phyloP scores from a whole-genome alignment of 2,113 vertebrate species.

The Ammodytes dubius region DNA sequence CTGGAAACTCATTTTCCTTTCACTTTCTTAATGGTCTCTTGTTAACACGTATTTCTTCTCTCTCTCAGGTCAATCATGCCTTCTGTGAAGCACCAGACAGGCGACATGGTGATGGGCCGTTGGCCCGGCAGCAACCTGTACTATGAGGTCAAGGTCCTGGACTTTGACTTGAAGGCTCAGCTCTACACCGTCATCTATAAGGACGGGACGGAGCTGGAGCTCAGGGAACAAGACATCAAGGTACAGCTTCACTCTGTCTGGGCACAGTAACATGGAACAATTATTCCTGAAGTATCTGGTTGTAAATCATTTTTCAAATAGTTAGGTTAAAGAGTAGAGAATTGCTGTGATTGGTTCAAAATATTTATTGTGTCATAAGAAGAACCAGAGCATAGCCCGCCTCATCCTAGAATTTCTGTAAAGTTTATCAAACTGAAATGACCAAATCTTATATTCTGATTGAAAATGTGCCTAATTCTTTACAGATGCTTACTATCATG shows the following conservation, averaged over 20 bases:
- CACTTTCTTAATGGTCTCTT: background rate
- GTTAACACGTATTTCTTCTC: background rate
- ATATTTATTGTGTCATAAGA: too few species aligned
- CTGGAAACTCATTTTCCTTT: background rate
- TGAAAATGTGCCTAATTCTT: too few species aligned
- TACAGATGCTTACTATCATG: too few species aligned
- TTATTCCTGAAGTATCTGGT: too few species aligned
- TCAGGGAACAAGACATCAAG: conserved; percentile 93
- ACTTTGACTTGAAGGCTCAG: conserved; percentile 83
- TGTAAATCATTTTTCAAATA: background rate
- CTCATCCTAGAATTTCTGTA: too few species aligned
- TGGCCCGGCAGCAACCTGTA: conserved; percentile 97
- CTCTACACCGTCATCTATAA: conserved; percentile 96
- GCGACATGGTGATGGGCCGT: conserved; percentile 94
- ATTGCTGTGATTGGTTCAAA: too few species aligned
- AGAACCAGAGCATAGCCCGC: too few species aligned
- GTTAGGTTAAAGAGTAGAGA: background rate
- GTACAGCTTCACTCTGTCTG: conserved; percentile 73
- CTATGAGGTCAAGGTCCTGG: conserved; percentile 92
- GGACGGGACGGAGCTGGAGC: conserved; percentile 94
- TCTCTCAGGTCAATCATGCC: conserved; percentile 86
- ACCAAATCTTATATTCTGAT: too few species aligned
- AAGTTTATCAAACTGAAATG: too few species aligned
- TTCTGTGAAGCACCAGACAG: conserved; percentile 85
- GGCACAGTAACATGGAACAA: background rate